phyloP scores from a whole-genome alignment of 2,113 vertebrate genomes.

The Lepisosteus osseus region DNA sequence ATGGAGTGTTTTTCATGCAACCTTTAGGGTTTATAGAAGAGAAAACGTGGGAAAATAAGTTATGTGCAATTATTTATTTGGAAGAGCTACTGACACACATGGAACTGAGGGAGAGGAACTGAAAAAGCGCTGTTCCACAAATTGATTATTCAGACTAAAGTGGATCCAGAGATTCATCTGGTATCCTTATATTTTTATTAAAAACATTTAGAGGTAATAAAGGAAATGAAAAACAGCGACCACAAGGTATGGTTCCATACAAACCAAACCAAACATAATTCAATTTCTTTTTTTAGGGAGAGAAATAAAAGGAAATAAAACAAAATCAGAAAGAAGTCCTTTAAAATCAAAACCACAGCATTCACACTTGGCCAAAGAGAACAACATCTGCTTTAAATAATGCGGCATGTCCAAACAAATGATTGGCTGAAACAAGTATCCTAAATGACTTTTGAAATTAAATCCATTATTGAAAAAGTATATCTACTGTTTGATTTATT shows the following conservation, averaged over 20 bases:
- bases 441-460: too few relatives aligned
- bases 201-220: neutral
- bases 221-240: conserved; percentile 1
- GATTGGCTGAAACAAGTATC: too few relatives aligned
- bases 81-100: neutral
- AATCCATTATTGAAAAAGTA: too few relatives aligned
- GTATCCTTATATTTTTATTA: conserved; percentile 4
- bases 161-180: neutral
- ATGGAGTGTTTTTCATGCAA: too few relatives aligned
- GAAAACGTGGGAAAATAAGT: too few relatives aligned
- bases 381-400: too few relatives aligned
- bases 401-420: too few relatives aligned
- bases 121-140: neutral
- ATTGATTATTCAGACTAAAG: conserved; percentile 6
- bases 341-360: neutral
- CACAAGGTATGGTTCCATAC: neutral
- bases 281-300: neutral
- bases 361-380: neutral
- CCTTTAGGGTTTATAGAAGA: too few relatives aligned
- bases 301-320: neutral
- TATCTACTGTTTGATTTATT: too few relatives aligned
- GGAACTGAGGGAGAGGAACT: neutral
- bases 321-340: too few relatives aligned
- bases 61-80: too few relatives aligned
- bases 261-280: neutral